Evolutionary conservation across 2,888 invertebrate species (phyloP).

Genomic region (Torymus aiolomorphi): DNA sequence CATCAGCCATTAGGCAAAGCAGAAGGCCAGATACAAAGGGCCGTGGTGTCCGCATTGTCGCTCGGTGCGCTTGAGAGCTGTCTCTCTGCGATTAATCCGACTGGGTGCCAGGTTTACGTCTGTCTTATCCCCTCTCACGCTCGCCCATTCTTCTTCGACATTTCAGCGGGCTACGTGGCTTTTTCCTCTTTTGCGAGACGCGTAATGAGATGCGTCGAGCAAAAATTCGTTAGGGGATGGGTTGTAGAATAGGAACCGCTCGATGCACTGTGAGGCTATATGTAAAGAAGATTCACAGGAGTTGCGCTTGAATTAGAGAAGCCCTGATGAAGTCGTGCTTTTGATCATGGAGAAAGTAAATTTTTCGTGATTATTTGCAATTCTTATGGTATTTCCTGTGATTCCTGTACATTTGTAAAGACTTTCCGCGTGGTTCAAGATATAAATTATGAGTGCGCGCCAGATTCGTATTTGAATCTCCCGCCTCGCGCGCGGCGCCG

Average conservation of each 20-base stretch:
- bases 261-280: too few species aligned
- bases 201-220: constrained; percentile 4
- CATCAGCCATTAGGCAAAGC: constrained; percentile 74
- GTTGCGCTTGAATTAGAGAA: too few species aligned
- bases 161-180: neutral
- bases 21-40: constrained; percentile 66
- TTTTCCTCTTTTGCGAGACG: neutral
- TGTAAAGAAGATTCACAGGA: too few species aligned
- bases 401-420: too few species aligned
- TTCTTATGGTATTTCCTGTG: too few species aligned
- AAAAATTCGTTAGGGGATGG: constrained; percentile 8
- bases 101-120: neutral
- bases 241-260: neutral
- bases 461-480: too few species aligned
- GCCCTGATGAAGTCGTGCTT: too few species aligned
- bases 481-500: too few species aligned
- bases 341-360: too few species aligned
- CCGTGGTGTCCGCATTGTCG: constrained; percentile 66
- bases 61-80: constrained; percentile 60
- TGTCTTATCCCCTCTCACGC: constrained; percentile 50
- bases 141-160: constrained; percentile 27
- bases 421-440: too few species aligned
- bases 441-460: too few species aligned
- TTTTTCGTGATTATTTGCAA: too few species aligned
- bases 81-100: constrained; percentile 72